Conservation (phyloP, 2,888 invertebrate species). For the Nesidiocoris tenuis region DNA sequence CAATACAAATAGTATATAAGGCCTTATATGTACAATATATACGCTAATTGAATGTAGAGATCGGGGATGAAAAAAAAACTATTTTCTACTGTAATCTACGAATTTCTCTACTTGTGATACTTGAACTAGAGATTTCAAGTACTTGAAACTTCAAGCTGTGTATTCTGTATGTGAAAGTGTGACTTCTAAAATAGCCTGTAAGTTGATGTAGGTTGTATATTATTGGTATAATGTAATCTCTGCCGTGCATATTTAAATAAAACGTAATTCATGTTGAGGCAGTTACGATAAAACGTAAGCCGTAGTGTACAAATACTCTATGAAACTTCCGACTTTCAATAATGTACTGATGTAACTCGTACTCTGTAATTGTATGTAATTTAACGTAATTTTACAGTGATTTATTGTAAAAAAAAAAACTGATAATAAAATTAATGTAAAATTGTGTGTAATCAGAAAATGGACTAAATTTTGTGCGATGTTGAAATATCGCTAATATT, state of each 20-base stretch:
- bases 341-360: neutral
- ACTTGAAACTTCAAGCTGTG: neutral
- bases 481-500: too few relatives aligned
- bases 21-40: too few relatives aligned
- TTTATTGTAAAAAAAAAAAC: neutral
- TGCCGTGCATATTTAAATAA: too few relatives aligned
- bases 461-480: neutral
- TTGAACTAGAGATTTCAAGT: neutral
- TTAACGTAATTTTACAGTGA: neutral
- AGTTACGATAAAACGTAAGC: neutral
- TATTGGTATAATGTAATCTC: neutral
- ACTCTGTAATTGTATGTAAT: neutral
- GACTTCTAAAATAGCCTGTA: neutral
- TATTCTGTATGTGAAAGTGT: neutral
- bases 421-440: neutral
- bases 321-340: neutral
- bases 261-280: neutral
- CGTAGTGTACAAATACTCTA: neutral
- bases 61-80: neutral
- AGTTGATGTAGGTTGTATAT: neutral
- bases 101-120: neutral
- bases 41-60: neutral
- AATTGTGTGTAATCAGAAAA: neutral
- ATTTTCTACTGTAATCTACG: neutral
- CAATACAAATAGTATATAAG: too few relatives aligned